Evolutionary conservation across 1,140 invertebrate genomes (phyloP).

Genomic region (Eriocheir sinensis): DNA sequence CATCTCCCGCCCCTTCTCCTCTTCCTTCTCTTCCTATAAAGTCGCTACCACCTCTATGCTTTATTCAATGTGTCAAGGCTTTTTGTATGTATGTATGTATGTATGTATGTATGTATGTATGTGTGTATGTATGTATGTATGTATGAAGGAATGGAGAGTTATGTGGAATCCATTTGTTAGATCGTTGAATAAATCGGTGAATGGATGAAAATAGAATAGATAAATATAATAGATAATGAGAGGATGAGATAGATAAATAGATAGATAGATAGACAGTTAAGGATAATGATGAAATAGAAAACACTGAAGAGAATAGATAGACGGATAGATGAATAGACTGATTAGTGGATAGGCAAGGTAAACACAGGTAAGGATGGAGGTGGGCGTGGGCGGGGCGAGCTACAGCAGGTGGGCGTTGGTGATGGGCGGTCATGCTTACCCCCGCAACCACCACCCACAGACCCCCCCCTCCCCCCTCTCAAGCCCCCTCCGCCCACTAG

Average conservation of each 20-base stretch:
- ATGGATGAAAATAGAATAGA: background rate
- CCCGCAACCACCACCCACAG: no score
- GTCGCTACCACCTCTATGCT: background rate
- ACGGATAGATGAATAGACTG: no score
- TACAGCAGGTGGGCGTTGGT: background rate
- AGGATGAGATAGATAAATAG: constrained; percentile 30
- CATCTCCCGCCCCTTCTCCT: background rate
- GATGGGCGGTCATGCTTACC: background rate
- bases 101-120: constrained; percentile 14
- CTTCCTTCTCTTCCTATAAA: background rate
- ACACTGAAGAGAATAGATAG: no score
- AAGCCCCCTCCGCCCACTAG: no score
- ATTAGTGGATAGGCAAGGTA: no score
- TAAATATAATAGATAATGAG: background rate
- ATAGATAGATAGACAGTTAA: background rate
- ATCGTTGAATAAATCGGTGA: no score
- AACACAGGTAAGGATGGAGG: no score
- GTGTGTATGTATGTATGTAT: background rate
- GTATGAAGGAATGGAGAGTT: background rate
- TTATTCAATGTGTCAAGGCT: background rate
- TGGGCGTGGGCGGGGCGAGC: no score
- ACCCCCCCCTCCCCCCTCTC: no score
- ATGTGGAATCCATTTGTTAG: background rate
- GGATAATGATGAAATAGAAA: no score
- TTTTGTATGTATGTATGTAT: no score